These are phyloP conservation scores for Melitaea athalia DNA, from an alignment of 2,888 invertebrate species.

Conservation along the genomic window DNA sequence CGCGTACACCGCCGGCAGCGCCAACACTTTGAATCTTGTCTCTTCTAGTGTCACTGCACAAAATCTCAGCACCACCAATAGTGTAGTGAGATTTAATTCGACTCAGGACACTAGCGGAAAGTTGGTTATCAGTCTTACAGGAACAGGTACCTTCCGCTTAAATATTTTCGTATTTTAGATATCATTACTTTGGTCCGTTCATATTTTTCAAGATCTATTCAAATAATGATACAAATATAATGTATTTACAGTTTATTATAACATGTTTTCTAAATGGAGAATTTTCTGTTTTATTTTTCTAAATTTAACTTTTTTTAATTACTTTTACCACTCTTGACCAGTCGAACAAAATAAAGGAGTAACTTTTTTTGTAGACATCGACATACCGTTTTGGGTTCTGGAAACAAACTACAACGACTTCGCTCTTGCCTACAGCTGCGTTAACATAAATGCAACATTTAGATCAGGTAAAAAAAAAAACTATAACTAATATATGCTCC, in stretches of 20 bases:
- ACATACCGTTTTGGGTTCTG: slow-evolving; percentile 48
- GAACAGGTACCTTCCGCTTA: slow-evolving; percentile 47
- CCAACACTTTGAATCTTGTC: slow-evolving; percentile 46
- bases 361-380: slow-evolving; percentile 41
- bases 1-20: slow-evolving; percentile 41
- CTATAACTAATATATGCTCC: neutral
- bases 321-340: neutral
- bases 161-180: no score
- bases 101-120: slow-evolving; percentile 51
- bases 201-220: no score
- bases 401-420: slow-evolving; percentile 82
- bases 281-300: neutral
- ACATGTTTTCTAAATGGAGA: neutral
- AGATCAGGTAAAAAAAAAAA: slow-evolving; percentile 55
- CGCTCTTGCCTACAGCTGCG: slow-evolving; percentile 83
- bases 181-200: no score
- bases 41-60: slow-evolving; percentile 54
- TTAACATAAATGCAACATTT: slow-evolving; percentile 60
- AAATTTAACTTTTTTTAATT: neutral
- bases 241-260: neutral
- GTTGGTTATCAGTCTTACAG: slow-evolving; percentile 48
- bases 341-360: neutral
- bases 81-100: slow-evolving; percentile 46
- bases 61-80: slow-evolving; percentile 42
- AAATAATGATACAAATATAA: no score